phyloP scores from a whole-genome alignment of 2,888 invertebrate genomes.

The Coenonympha glycerion region DNA sequence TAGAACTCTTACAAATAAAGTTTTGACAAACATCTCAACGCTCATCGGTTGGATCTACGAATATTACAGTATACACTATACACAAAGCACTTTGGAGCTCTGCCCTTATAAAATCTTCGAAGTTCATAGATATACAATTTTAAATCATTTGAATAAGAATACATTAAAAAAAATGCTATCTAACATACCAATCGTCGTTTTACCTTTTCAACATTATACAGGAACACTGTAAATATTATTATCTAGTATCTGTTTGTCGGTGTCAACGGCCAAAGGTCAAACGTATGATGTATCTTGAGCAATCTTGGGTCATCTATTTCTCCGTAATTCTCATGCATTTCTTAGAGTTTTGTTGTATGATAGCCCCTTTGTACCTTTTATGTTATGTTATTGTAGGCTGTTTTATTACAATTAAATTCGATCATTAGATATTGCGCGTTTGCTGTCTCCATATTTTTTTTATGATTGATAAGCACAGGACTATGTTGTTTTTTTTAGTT shows the following conservation, averaged over 20 bases:
- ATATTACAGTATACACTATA: too few species aligned
- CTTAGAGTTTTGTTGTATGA: not conserved
- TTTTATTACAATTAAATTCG: not conserved
- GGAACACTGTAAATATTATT: conserved; percentile 7
- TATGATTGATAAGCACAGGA: too few species aligned
- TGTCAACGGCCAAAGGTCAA: conserved; percentile 9
- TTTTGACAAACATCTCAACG: too few species aligned
- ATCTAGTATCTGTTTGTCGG: not conserved
- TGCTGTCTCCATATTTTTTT: too few species aligned
- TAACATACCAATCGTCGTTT: not conserved
- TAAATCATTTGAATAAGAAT: too few species aligned
- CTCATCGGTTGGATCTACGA: too few species aligned
- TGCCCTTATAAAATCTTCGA: too few species aligned
- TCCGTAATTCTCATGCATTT: not conserved
- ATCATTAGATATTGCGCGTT: not conserved
- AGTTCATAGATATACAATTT: too few species aligned
- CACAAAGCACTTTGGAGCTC: too few species aligned
- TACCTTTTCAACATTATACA: conserved; percentile 1
- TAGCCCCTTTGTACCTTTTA: not conserved
- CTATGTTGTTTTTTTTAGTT: too few species aligned
- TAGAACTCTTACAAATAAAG: too few species aligned
- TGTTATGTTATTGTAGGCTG: not conserved
- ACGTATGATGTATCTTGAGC: conserved; percentile 2
- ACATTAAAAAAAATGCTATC: not conserved
- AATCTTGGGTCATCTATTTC: conserved; percentile 4